Evolutionary conservation across 2,797 vertebrate species (phyloP).

Genomic region (Gallinago nigripennis): DNA sequence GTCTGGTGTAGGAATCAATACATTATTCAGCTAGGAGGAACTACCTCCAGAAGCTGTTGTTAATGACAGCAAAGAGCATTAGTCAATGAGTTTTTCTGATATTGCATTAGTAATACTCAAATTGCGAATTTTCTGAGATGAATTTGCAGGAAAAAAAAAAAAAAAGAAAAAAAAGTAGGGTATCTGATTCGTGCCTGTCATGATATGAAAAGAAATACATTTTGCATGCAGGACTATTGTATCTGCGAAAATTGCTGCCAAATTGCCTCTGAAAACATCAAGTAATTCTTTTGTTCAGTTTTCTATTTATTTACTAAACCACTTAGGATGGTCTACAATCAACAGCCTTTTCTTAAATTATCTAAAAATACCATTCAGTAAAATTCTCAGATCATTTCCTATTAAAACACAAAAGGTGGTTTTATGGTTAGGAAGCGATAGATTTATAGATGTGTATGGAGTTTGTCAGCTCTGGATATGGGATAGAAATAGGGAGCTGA

Average conservation of each 20-base stretch:
- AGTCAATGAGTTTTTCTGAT: not conserved
- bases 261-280: constrained; percentile 11
- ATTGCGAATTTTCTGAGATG: not conserved
- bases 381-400: not conserved
- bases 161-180: not conserved
- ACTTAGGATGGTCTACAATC: not conserved
- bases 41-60: not conserved
- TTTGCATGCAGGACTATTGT: not conserved
- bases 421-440: not conserved
- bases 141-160: not conserved
- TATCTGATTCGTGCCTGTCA: not conserved
- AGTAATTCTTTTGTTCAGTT: constrained; percentile 32
- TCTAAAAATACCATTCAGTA: constrained; percentile 15
- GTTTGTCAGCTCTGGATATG: not conserved
- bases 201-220: not conserved
- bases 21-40: not conserved
- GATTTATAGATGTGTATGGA: not conserved
- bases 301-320: constrained; percentile 41
- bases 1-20: not conserved
- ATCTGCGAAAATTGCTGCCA: not conserved
- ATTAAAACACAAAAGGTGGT: constrained; percentile 13
- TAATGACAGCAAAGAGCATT: not conserved
- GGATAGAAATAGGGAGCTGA: not conserved
- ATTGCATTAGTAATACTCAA: not conserved
- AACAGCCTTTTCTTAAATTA: not conserved